Base-by-base conservation (phyloP, 2,113 vertebrate species). In the Epinephelus cyanopodus region DNA sequence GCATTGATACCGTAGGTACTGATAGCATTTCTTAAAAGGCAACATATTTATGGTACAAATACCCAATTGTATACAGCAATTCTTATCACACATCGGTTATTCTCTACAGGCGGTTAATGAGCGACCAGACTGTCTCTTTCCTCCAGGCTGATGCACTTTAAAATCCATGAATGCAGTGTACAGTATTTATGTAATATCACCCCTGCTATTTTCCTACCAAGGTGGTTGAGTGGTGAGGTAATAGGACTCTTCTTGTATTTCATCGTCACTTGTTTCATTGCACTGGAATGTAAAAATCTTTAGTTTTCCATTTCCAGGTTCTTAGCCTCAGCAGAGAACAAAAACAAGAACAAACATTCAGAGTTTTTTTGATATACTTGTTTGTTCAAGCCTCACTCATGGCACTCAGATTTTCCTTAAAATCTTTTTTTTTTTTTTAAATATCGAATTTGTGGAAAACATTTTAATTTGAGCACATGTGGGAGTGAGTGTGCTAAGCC, bases 11-110 rank as follows among this genome's bases (percentile, higher is more conserved):
- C 92, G 79, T 85, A 69, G 73, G 27, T 82, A 74, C 76, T 56
- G 27, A 92, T 77, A 89, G 80, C 80, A 88, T 92, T 88, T 92
- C 87, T 89, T 86, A 77, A 88, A 93, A 93, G 90, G 89, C 91
- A 85, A 89, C 74, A 60, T 72, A 83, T 73, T 79, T 33, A 77
- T 65, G 47, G 56, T 83, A 82, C 85, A 87, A 89, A 79, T 88
- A 83, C 82, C 79, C 39, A 54, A 79, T 74, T 81, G 67, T 67
- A 83, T 39, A 64, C 79, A 86, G 83, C 23, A 84, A 62, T 68
- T 83, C 63, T 72, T 25, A 76, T 74, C 85, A 58, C 68, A 88
- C 72, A 77, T 60, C 57, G 50, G 70, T 63, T 56, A 60, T 79
- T 83, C 68, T 81, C 73, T 78, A 76, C 61, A 90, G 85, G 74